Evolutionary conservation across 2,888 invertebrate genomes (phyloP).

Genomic region (Tetropium fuscum): DNA sequence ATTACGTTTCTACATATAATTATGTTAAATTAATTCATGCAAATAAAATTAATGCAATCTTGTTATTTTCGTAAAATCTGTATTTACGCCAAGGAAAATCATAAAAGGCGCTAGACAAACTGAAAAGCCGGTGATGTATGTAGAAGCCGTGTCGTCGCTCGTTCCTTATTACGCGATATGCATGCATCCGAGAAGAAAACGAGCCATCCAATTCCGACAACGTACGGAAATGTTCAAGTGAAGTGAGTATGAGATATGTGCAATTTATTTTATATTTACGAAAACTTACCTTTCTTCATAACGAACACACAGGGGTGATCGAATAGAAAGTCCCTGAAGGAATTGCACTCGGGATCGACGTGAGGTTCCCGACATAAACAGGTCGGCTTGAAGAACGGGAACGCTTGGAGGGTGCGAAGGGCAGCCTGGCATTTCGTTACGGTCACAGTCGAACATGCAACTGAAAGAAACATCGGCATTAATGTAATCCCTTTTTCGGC

Average conservation of each 20-base stretch:
- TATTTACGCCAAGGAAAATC: too few species aligned
- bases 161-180: too few species aligned
- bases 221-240: conserved; percentile 1
- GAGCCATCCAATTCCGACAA: conserved; percentile 7
- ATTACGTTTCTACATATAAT: too few species aligned
- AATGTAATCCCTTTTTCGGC: conserved; percentile 1
- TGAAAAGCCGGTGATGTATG: too few species aligned
- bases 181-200: not conserved
- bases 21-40: too few species aligned
- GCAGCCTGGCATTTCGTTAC: conserved; percentile 95
- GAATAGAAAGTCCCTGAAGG: conserved; percentile 92
- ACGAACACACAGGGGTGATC: conserved; percentile 95
- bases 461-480: conserved; percentile 70
- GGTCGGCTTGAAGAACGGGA: conserved; percentile 93
- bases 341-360: conserved; percentile 92
- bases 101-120: too few species aligned
- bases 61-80: too few species aligned
- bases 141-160: too few species aligned
- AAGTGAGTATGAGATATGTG: not conserved
- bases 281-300: conserved; percentile 83
- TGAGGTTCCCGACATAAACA: conserved; percentile 92
- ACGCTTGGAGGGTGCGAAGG: conserved; percentile 87
- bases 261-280: conserved; percentile 7
- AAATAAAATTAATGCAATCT: too few species aligned
- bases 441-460: conserved; percentile 93